These are phyloP conservation scores for Radopholus similis DNA, from an alignment of 1,140 invertebrate species.

Conservation along the genomic window DNA sequence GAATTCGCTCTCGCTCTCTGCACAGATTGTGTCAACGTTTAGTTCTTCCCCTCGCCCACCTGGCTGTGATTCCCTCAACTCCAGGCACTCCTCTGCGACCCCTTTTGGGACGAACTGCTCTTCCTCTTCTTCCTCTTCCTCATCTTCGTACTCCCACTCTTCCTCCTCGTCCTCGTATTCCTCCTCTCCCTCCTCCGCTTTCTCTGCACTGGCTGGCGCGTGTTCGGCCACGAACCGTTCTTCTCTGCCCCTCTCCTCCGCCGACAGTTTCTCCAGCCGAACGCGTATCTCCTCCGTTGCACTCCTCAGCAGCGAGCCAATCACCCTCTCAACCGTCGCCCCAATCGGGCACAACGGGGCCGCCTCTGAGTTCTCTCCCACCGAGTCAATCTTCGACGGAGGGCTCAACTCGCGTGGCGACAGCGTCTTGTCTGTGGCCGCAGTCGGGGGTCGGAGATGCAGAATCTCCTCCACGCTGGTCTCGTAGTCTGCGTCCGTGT, in stretches of 20 bases:
- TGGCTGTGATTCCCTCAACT: not conserved
- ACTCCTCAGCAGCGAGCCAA: not conserved
- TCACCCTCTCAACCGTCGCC: not conserved
- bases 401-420: not conserved
- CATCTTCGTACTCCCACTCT: not conserved
- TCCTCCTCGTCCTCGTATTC: slow-evolving; percentile 7
- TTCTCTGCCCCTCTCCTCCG: not conserved
- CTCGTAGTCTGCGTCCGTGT: slow-evolving; percentile 9
- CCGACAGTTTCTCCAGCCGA: not conserved
- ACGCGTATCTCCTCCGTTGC: not conserved
- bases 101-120: not conserved
- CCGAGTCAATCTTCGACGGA: not conserved
- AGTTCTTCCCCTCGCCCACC: not conserved
- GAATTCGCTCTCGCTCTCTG: not conserved
- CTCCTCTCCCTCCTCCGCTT: not conserved
- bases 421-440: not conserved
- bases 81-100: not conserved
- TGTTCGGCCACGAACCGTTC: not conserved
- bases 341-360: not conserved
- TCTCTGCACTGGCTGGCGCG: not conserved
- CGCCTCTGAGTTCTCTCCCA: not conserved
- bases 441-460: not conserved
- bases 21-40: not conserved
- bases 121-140: not conserved
- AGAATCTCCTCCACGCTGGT: slow-evolving; percentile 12